phyloP scores from a whole-genome alignment of 2,888 invertebrate genomes.

The Trissoscelio sp. region DNA sequence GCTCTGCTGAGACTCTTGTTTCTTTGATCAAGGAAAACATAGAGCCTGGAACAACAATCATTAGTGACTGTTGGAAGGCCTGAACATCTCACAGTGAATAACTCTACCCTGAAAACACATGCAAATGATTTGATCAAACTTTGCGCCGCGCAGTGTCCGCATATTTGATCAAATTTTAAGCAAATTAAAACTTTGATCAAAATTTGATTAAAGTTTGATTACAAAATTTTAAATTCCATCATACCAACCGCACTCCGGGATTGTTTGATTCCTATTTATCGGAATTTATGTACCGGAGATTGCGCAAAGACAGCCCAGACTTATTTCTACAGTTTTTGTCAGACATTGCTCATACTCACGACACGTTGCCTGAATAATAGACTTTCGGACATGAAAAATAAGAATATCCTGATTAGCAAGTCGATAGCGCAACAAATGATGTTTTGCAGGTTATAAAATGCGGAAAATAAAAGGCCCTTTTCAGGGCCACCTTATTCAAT shows the following conservation, averaged over 20 bases:
- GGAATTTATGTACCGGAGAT: constrained; percentile 42
- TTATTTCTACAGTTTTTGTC: neutral
- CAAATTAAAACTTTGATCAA: too few species aligned
- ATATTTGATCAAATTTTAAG: too few species aligned
- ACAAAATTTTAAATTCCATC: too few species aligned
- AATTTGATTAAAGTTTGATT: too few species aligned
- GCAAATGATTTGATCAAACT: too few species aligned
- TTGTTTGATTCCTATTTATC: constrained; percentile 32
- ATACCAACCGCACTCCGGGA: neutral
- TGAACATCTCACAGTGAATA: too few species aligned
- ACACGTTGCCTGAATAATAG: neutral
- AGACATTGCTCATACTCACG: neutral
- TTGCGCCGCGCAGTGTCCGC: too few species aligned
- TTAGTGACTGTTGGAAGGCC: constrained; percentile 49
- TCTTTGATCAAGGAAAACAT: constrained; percentile 29
- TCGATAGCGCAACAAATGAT: too few species aligned
- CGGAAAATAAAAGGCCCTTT: constrained; percentile 12
- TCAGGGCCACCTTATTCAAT: constrained; percentile 12
- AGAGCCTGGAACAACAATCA: constrained; percentile 39
- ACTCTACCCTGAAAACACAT: too few species aligned
- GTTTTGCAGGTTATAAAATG: too few species aligned
- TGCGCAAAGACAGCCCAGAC: neutral
- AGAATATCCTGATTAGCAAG: too few species aligned
- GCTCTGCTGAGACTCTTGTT: constrained; percentile 5
- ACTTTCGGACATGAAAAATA: too few species aligned